Base-by-base conservation (phyloP, 2,113 vertebrate genomes). In the Mystacornis crossleyi region DNA sequence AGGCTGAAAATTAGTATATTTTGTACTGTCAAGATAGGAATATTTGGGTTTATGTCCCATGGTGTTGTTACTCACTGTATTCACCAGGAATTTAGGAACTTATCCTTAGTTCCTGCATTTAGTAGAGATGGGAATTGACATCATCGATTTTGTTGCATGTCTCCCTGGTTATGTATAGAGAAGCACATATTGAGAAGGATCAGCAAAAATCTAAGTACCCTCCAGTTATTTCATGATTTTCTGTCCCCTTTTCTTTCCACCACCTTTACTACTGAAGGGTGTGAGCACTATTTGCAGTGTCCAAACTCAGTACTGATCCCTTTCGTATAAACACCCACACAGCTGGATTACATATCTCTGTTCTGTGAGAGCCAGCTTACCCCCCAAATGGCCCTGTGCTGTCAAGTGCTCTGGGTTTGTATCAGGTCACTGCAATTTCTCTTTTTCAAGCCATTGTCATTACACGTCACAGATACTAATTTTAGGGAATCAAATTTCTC, bases 331-430 rank as follows among this genome's bases (percentile, higher is more conserved):
- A 48, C 43, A 81, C 0, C 1, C 14, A 33, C 34, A 26, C 6
- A 80, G n/a, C 2, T 54, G 64, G 18, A 21, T n/a, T 31, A 6
- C 1, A 1, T 6, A 28, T 19, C 18, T 60, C 53, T 74, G n/a
- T 33, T 70, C 9, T 31, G 14, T 28, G 19, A 71, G 55, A 64
- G 42, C 12, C 8, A 31, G 6, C 2, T 67, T 12, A 29, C 10
- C 4, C 7, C 13, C 10, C 3, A 48, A 4, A 34, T 9, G 11
- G 4, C 1, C 0, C 24, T 43, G 14, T 50, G 45, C 10, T 23
- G 1, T 18, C 25, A 24, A 60, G 26, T 11, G 23, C 8, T 33
- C 29, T 14, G 10, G 8, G 12, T 47, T 93, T 50, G 10, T 24
- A 10, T 18, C 17, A 57, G 8, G 6, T 65, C 31, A 3, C 15